Base-by-base conservation (phyloP, 2,888 invertebrate species). In the Drosophila acutilabella region DNA sequence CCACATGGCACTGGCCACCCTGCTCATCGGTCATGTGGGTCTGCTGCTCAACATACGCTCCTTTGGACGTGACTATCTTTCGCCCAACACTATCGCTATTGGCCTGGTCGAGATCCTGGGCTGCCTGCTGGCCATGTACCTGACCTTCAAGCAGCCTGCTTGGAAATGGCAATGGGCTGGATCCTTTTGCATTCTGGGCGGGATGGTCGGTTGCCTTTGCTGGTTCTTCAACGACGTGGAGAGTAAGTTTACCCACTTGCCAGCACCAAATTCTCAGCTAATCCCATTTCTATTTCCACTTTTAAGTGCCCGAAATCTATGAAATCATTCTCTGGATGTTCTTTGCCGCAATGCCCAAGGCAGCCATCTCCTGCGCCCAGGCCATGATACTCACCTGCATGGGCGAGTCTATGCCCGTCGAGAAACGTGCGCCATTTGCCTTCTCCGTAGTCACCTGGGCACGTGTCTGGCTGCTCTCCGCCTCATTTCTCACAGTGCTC, bases 11-110 rank as follows among this genome's bases (percentile, higher is more conserved):
- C 84, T 92, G 81, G 91, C 92, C 8, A 80, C 90, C 4, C 91
- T 90, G 61, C 86, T 92, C 52, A 89, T 91, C 14, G 91, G 91
- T 51, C 93, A 92, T 71, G 92, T 93, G 74, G 93, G 93, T 2
- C 91, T 92, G 83, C 72, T 93, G 48, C 79, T 93, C 48, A 93
- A 93, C 77, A 91, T 92, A 33, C 91, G 93, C 62, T 92, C 92
- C 38, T 92, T 93, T 71, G 93, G 93, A 11, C 76, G 92, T 36
- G 91, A 92, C 44, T 90, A 91, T 78, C 80, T 93, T 18, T 81
- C 79, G 10, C 71, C 89, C n/a, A 93, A 92, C 59, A 93, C 93
- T 2, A 88, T 92, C 40, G 86, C 90, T 38, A 91, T 92, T 80
- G 93, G 74, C 2, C 30, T 92, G 36, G 89, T 91, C 44, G 93